These are phyloP conservation scores for Struthidea cinerea DNA, from an alignment of 2,113 vertebrate species.

Conservation along the genomic window DNA sequence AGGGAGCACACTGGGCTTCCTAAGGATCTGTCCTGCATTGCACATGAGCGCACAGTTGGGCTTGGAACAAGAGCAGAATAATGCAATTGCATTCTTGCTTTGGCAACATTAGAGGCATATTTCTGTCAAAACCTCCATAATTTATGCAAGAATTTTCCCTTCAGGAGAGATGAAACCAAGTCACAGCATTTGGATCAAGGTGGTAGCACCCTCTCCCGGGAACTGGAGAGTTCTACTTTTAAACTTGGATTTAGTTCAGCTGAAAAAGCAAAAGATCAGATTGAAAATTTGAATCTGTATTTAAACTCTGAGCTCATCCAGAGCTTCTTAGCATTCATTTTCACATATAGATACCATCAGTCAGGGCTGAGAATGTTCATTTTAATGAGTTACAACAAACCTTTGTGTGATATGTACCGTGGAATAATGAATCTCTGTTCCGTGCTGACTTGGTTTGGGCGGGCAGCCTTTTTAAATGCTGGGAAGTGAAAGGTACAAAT, in stretches of 20 bases:
- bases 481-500: background rate
- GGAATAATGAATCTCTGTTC: background rate
- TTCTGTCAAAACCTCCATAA: background rate
- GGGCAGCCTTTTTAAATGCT: background rate
- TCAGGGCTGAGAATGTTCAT: background rate
- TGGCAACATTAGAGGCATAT: background rate
- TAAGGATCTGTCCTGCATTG: background rate
- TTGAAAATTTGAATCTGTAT: background rate
- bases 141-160: background rate
- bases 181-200: background rate
- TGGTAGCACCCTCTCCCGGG: background rate
- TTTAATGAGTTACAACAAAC: background rate
- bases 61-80: background rate
- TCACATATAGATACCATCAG: background rate
- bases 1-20: background rate
- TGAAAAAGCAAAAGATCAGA: background rate
- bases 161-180: background rate
- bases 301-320: background rate
- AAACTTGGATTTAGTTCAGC: background rate
- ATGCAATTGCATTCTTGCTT: background rate
- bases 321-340: constrained; percentile 6
- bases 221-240: background rate
- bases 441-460: background rate
- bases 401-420: background rate
- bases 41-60: background rate